These are phyloP conservation scores for Archegozetes longisetosus DNA, from an alignment of 1,140 invertebrate species.

Conservation along the genomic window DNA sequence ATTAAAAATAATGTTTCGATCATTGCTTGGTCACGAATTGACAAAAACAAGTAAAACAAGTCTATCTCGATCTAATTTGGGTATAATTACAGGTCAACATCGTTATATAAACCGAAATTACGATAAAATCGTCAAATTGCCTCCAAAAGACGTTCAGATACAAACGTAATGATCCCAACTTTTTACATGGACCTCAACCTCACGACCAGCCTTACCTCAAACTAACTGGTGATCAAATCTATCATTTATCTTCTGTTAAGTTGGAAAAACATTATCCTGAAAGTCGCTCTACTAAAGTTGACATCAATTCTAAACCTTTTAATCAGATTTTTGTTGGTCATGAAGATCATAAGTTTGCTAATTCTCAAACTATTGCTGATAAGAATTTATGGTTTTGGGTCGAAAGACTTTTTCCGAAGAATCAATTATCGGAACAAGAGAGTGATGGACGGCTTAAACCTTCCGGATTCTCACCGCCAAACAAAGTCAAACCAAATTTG, in stretches of 20 bases:
- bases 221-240: conserved; percentile 3
- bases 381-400: conserved; percentile 18
- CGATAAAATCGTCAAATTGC: conserved; percentile 2
- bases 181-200: not conserved
- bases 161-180: not conserved
- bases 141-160: not conserved
- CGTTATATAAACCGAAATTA: not conserved
- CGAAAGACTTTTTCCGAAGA: conserved; percentile 18
- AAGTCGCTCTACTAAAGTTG: not conserved
- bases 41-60: too few species aligned
- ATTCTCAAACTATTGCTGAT: not conserved
- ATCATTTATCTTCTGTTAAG: not conserved
- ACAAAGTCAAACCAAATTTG: conserved; percentile 13
- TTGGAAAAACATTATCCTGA: not conserved
- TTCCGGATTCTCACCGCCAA: conserved; percentile 17
- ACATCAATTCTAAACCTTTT: not conserved
- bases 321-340: not conserved
- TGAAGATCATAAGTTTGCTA: conserved; percentile 4
- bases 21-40: too few species aligned
- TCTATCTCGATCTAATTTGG: too few species aligned
- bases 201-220: conserved; percentile 1
- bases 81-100: too few species aligned
- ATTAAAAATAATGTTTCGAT: too few species aligned
- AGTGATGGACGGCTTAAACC: conserved; percentile 1
- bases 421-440: conserved; percentile 5